Base-by-base conservation (phyloP, 2,888 invertebrate genomes). In the Autographa gamma region DNA sequence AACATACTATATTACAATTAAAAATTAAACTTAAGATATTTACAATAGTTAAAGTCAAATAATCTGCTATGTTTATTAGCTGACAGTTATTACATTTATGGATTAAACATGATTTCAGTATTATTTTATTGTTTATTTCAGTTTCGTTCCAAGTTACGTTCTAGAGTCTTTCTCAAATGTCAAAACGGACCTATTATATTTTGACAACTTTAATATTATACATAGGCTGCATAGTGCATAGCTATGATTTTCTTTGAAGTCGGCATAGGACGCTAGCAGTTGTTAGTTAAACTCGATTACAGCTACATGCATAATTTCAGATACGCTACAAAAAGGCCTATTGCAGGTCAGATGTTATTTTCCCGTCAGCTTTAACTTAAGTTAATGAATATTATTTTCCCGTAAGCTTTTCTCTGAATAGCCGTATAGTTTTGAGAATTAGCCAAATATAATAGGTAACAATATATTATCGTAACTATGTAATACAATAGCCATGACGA, bases 161-260 rank as follows among this genome's bases (percentile, higher is more conserved):
- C n/a, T n/a, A n/a, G n/a, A n/a, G n/a, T n/a, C n/a, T n/a, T n/a
- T n/a, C n/a, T n/a, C n/a, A n/a, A n/a, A n/a, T n/a, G n/a, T n/a
- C n/a, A n/a, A n/a, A n/a, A n/a, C n/a, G n/a, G n/a, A n/a, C n/a
- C n/a, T n/a, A n/a, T n/a, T n/a, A n/a, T n/a, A n/a, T n/a, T n/a
- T n/a, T n/a, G n/a, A n/a, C n/a, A n/a, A n/a, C n/a, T n/a, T n/a
- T 38, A 38, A 8, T 38, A 38, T 48, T n/a, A 6, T 48, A 8
- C n/a, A n/a, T 48, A 0, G n/a, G 16, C n/a, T 48, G n/a, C 3
- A n/a, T n/a, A n/a, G 48, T 48, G n/a, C 3, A n/a, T n/a, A n/a
- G 48, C n/a, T 48, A 48, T n/a, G 48, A 48, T 48, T 48, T 48
- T n/a, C 48, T 48, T 48, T 48, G 48, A n/a, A 48, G 48, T 48